phyloP scores from a whole-genome alignment of 2,797 vertebrate genomes.

The Neosilurus hyrtlii region DNA sequence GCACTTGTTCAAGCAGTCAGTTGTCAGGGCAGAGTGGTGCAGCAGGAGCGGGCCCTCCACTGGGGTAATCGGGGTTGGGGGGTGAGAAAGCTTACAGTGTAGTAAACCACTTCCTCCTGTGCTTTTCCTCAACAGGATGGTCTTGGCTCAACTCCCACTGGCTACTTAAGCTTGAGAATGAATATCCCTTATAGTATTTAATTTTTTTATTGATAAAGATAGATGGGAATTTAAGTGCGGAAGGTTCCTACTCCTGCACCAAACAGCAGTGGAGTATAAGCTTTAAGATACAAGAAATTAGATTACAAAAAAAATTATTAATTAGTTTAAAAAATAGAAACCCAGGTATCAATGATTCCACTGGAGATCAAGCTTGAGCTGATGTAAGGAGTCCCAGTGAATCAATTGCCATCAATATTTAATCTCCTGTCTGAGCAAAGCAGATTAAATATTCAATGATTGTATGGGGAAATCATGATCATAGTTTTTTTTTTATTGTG shows the following conservation, averaged over 20 bases:
- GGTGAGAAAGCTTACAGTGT: slow-evolving; percentile 10
- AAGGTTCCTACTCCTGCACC: slow-evolving; percentile 17
- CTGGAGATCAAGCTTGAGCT: neutral
- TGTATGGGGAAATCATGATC: neutral
- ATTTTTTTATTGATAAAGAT: slow-evolving; percentile 35
- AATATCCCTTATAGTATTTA: slow-evolving; percentile 46
- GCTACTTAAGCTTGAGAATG: slow-evolving; percentile 29
- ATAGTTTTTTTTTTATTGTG: neutral
- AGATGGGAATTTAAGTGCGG: slow-evolving; percentile 28
- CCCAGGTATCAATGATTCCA: neutral
- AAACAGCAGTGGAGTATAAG: slow-evolving; percentile 3
- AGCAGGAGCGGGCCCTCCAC: slow-evolving; percentile 56
- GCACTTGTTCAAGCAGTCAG: slow-evolving; percentile 67
- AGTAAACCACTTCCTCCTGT: slow-evolving; percentile 27
- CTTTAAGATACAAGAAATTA: neutral
- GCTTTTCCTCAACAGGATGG: slow-evolving; percentile 23
- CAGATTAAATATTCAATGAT: slow-evolving; percentile 49
- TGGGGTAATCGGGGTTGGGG: slow-evolving; percentile 42
- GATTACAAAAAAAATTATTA: neutral
- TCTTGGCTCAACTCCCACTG: slow-evolving; percentile 34
- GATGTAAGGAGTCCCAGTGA: neutral
- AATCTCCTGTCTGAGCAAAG: slow-evolving; percentile 64
- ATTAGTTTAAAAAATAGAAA: neutral
- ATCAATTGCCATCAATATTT: slow-evolving; percentile 66
- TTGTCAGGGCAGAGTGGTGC: slow-evolving; percentile 69